Evolutionary conservation across 1,140 invertebrate genomes (phyloP), one percentile per base, ranked within the genome.

Genomic region (Cydia amplana): DNA sequence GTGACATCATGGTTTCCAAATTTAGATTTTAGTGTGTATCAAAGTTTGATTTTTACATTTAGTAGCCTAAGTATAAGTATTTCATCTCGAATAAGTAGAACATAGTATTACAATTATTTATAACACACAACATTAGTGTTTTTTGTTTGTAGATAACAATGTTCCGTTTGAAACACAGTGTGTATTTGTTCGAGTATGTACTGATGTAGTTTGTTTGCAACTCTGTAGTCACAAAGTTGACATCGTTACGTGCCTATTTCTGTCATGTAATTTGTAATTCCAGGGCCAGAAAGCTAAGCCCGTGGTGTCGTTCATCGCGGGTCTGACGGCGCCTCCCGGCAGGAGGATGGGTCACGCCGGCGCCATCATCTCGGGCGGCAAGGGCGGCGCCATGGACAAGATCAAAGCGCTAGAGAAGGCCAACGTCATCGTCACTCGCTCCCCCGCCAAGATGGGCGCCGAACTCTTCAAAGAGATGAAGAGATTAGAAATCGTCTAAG

Each of bases 271-370:
- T 55, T 55, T 64, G 73, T 63, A 10, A 70, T 88, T 94, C 49
- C 86, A 98, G 98, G 98, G 99, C 81, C 94, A 96, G 77, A 97
- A 97, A 89, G 96, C 97, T 25, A 99, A 99, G 91, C 99, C 99
- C 74, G 98, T 99, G n/a, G 99, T 99, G 14, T 98, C 98, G 6
- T 99, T 99, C 91, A 99, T 99, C 93, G 99, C 99, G 86, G 99
- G 99, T 70, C 90, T 99, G 49, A 99, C 99, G 12, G 99, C 99
- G 70, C 99, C 99, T 28, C 98, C 99, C 74, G 99, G 99, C 25
- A 94, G 99, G 83, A 94, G 99, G 88, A 99, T 99, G 99, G 99
- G 99, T 63, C 99, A 99, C 89, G 99, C 99, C 80, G 99, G 99
- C 82, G 99, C 99, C 81, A 99, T 99, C 83, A 99, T 99, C 91